These are phyloP conservation scores for Lanistes nyassanus DNA, from an alignment of 1,140 invertebrate genomes.

Conservation along the genomic window DNA sequence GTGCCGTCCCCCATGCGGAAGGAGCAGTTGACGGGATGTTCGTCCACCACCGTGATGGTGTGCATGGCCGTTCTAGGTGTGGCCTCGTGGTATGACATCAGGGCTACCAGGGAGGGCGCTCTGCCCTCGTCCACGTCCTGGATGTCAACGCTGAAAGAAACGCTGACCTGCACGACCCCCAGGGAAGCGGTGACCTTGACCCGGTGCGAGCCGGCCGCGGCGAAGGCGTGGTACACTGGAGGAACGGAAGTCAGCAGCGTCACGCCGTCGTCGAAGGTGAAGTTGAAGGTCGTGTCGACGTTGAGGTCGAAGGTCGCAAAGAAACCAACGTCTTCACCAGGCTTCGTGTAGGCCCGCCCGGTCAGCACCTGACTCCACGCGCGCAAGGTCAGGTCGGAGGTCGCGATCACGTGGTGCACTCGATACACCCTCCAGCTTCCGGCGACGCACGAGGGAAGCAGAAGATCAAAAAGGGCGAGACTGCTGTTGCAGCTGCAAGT, in stretches of 20 bases:
- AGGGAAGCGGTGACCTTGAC: constrained; percentile 48
- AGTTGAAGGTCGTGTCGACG: constrained; percentile 36
- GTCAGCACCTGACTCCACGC: constrained; percentile 29
- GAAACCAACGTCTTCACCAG: constrained; percentile 50
- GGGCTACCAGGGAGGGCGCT: constrained; percentile 42
- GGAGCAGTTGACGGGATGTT: constrained; percentile 29
- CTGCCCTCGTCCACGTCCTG: constrained; percentile 52
- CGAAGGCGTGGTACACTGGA: constrained; percentile 50
- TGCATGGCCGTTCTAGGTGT: constrained; percentile 26
- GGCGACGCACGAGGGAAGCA: not conserved
- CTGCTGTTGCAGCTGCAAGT: constrained; percentile 26
- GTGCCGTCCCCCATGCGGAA: constrained; percentile 38
- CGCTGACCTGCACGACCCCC: constrained; percentile 37
- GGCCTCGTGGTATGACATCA: constrained; percentile 36
- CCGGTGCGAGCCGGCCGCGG: constrained; percentile 38
- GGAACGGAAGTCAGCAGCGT: constrained; percentile 32
- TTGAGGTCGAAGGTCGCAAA: constrained; percentile 36
- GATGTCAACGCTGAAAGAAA: constrained; percentile 32
- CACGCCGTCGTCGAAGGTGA: constrained; percentile 57
- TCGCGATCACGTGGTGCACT: constrained; percentile 24
- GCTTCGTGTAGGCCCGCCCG: constrained; percentile 45
- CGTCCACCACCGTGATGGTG: constrained; percentile 31
- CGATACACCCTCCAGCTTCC: constrained; percentile 34
- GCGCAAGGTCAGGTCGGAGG: constrained; percentile 13
- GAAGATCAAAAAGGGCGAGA: not conserved